Evolutionary conservation across 2,797 vertebrate species (phyloP), one percentile per base, ranked within the genome.

Genomic region (Diplodus puntazzo): DNA sequence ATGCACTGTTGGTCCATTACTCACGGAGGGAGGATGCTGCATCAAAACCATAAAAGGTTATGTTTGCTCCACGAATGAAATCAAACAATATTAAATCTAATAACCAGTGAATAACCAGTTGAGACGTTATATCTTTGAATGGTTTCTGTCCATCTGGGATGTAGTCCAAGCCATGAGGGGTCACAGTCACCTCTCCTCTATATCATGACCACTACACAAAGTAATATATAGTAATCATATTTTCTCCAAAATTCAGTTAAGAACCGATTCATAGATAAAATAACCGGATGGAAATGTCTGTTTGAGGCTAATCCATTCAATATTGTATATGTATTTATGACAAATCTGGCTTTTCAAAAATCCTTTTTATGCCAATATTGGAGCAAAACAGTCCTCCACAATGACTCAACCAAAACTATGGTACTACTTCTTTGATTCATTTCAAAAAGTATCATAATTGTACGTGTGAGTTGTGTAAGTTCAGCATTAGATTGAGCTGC

Each of bases 1-100:
- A 73, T 75, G 67, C 71, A 52, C 81, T n/a, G 75, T 11, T 80
- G 54, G 82, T 71, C 70, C 77, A 67, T 79, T 82, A 74, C 74
- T 69, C 66, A 71, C 27, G 13, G 55, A 55, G 23, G 39, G 20
- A 73, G 45, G 62, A 81, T 30, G 43, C 39, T 55, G 53, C 54
- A 30, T 60, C 45, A 58, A 65, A 71, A 71, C 60, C 21, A 48
- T 65, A 57, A 67, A 83, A 73, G 62, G 50, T 59, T 79, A 23
- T 21, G n/a, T 60, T 64, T 78, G 59, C 67, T 42, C 16, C 23
- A 34, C 30, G 12, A 75, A 70, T 61, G 17, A 72, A 54, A 69
- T 27, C 25, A 70, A 79, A 67, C 55, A 50, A 46, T 21, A 30
- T 75, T 27, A 61, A 77, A 66, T 68, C 23, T 59, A 59, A 73